Conservation (phyloP, 2,888 invertebrate species). For the Ormyrus thymus region DNA sequence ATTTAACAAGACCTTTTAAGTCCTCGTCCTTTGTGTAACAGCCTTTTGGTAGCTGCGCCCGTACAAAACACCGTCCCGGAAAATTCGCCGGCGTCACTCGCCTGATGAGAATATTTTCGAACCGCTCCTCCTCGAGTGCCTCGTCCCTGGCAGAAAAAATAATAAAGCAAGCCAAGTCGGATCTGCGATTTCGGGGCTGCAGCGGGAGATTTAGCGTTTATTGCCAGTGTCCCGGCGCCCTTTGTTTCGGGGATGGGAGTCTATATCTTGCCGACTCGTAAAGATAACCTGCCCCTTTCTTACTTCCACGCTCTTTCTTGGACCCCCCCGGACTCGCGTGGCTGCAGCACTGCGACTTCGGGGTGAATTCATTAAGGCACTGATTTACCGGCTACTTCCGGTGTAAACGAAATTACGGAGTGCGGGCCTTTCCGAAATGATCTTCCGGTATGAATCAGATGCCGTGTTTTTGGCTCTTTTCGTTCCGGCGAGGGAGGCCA, state of each 20-base stretch:
- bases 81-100: constrained; percentile 35
- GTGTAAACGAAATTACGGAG: constrained; percentile 67
- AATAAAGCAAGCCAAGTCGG: not conserved
- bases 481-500: not conserved
- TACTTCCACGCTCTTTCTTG: not conserved
- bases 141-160: too few relatives aligned
- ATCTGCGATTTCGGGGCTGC: constrained; percentile 36
- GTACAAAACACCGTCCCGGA: constrained; percentile 54
- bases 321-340: constrained; percentile 53
- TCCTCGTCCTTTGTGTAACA: constrained; percentile 61
- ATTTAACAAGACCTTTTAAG: constrained; percentile 71
- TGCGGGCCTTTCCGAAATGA: constrained; percentile 21
- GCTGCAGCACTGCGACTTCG: constrained; percentile 25
- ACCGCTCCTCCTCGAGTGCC: too few relatives aligned
- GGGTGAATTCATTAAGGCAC: constrained; percentile 71
- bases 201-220: constrained; percentile 66
- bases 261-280: constrained; percentile 69
- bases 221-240: constrained; percentile 61
- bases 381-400: constrained; percentile 73
- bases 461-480: not conserved
- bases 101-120: constrained; percentile 34
- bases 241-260: constrained; percentile 46
- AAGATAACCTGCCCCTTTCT: constrained; percentile 65
- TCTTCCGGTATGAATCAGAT: constrained; percentile 19
- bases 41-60: constrained; percentile 58